phyloP scores from a whole-genome alignment of 2,888 invertebrate species.

The Biston stratarius region DNA sequence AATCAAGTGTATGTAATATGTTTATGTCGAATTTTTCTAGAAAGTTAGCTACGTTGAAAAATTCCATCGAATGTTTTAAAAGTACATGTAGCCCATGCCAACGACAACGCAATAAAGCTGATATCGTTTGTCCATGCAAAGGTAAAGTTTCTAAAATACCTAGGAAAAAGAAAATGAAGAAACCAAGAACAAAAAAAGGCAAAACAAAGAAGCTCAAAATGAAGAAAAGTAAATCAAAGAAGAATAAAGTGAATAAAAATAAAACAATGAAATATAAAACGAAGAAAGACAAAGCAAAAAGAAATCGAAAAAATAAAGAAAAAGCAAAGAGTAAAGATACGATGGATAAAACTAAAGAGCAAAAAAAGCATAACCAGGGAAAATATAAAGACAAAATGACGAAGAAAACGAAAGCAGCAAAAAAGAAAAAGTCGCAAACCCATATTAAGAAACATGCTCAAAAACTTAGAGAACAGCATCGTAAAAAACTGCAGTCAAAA shows the following conservation, averaged over 20 bases:
- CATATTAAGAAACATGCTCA: background rate
- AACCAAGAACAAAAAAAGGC: background rate
- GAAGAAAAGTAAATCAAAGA: background rate
- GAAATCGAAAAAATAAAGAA: too few species aligned
- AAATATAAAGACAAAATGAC: background rate
- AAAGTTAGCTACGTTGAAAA: background rate
- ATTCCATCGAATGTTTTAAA: background rate
- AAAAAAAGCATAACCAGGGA: too few species aligned
- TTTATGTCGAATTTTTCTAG: background rate
- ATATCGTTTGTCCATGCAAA: background rate
- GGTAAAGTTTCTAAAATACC: background rate
- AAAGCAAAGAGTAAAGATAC: background rate
- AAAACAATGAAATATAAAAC: background rate
- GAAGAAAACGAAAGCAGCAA: background rate
- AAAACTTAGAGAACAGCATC: background rate
- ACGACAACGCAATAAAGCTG: background rate
- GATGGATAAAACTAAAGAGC: too few species aligned
- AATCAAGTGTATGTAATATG: background rate
- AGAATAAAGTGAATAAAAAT: constrained; percentile 4
- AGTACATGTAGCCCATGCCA: background rate
- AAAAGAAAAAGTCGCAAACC: background rate
- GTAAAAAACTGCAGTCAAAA: background rate
- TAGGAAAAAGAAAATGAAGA: background rate
- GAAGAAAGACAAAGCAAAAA: background rate
- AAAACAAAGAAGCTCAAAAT: background rate